Conservation (phyloP, 2,888 invertebrate species). For the Caenorhabditis drosophilae region DNA sequence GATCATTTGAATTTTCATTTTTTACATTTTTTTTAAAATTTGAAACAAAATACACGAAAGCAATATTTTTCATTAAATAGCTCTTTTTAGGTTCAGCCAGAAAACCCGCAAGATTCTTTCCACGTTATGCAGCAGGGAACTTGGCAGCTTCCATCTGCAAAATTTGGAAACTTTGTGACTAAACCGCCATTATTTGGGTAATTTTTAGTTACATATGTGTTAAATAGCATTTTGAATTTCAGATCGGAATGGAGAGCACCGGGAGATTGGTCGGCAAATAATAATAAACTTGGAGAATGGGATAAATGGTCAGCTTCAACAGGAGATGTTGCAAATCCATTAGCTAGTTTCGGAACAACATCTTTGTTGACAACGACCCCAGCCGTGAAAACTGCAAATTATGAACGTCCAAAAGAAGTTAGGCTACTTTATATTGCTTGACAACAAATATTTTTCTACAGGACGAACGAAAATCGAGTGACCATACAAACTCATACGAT, state of each 20-base stretch:
- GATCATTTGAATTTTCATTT: too few species aligned
- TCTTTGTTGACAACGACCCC: conserved; percentile 21
- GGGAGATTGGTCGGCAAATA: conserved; percentile 24
- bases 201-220: not conserved
- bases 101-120: conserved; percentile 20
- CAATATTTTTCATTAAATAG: too few species aligned
- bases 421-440: not conserved
- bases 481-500: conserved; percentile 45
- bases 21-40: too few species aligned
- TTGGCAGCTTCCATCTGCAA: conserved; percentile 22
- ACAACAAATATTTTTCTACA: conserved; percentile 9
- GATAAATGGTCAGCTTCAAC: conserved; percentile 16
- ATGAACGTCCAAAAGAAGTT: conserved; percentile 31
- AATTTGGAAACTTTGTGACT: conserved; percentile 15
- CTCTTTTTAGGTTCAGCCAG: conserved; percentile 28
- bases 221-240: conserved; percentile 2
- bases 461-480: conserved; percentile 31
- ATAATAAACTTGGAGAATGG: conserved; percentile 27
- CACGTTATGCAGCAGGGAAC: conserved; percentile 10
- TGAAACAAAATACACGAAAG: too few species aligned
- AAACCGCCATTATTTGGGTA: conserved; percentile 23
- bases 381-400: conserved; percentile 9
- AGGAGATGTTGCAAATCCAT: conserved; percentile 10
- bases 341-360: conserved; percentile 9
- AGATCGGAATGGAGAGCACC: conserved; percentile 32